Base-by-base conservation (phyloP, 2,797 vertebrate species). In the Pipistrellus pipistrellus region DNA sequence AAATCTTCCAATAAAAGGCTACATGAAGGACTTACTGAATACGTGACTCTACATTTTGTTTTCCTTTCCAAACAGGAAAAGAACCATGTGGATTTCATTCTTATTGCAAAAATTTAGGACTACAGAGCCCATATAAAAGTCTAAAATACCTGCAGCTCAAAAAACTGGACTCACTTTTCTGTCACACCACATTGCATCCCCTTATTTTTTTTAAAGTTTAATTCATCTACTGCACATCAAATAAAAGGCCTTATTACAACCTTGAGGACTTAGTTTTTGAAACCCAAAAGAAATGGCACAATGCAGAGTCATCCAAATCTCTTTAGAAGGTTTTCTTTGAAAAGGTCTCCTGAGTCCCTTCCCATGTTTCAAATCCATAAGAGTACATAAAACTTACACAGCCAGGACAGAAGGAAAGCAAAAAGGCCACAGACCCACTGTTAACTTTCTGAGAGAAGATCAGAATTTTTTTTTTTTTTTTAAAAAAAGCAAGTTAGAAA, bases 81-180 rank as follows among this genome's bases (percentile, higher is more conserved):
- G 20, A 72, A 76, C 0, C 18, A 89, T 86, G 35, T 15, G n/a
- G 41, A 62, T 35, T 48, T 94, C 68, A 55, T 44, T 71, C 46
- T 73, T 93, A 75, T n/a, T 75, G 48, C 94, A 71, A 85, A 95
- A 78, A 46, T 35, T 35, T 44, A 78, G 55, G 88, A 87, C 38
- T 59, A 78, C 92, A 93, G 38, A 55, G 17, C 14, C 38, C 88
- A 59, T 30, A n/a, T 27, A 32, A n/a, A 72, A 87, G 3, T 73
- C 66, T 89, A 53, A 85, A 90, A 78, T 6, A 38, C 30, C 2
- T 23, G 35, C 64, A n/a, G 62, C 27, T 93, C 53, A 91, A 30
- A 91, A 78, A 82, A 83, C 25, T 35, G 25, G 57, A 46, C 48
- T 88, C 13, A 35, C 30, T 51, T 83, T 92, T 46, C 55, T 78